Conservation (phyloP, 2,888 invertebrate genomes). For the Acrobasis repandana region DNA sequence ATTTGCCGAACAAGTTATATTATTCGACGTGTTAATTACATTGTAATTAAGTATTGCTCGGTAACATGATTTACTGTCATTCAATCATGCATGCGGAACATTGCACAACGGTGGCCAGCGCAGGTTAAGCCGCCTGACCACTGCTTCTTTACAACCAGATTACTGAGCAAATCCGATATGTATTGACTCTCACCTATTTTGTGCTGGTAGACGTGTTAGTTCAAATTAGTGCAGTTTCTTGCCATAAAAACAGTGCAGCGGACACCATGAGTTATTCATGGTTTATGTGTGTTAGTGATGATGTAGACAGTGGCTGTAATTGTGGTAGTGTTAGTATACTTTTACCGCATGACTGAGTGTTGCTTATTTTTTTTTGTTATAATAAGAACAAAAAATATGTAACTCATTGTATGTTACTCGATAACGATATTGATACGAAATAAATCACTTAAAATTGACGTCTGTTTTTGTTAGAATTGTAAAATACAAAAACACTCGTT, state of each 20-base stretch:
- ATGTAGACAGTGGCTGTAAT: conserved; percentile 38
- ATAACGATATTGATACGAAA: no score
- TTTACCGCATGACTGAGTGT: conserved; percentile 26
- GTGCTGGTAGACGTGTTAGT: conserved; percentile 19
- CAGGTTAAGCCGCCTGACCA: conserved; percentile 5
- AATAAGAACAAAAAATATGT: background rate
- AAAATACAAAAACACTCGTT: no score
- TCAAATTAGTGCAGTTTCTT: conserved; percentile 21
- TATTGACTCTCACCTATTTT: conserved; percentile 19
- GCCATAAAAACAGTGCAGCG: conserved; percentile 18
- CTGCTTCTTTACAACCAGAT: conserved; percentile 11
- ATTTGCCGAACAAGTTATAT: conserved; percentile 4
- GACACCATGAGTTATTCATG: conserved; percentile 46
- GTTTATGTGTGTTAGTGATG: conserved; percentile 48
- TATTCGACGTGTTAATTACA: conserved; percentile 23
- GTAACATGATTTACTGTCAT: conserved; percentile 31
- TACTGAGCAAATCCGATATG: background rate
- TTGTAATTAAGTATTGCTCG: conserved; percentile 23
- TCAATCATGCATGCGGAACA: conserved; percentile 35
- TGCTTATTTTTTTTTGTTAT: background rate
- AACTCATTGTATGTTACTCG: background rate
- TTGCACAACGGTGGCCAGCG: conserved; percentile 23
- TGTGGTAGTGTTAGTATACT: conserved; percentile 34
- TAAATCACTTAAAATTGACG: no score
- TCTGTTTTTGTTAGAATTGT: no score